phyloP scores from a whole-genome alignment of 2,888 invertebrate genomes.

The Xestobium rufovillosum region DNA sequence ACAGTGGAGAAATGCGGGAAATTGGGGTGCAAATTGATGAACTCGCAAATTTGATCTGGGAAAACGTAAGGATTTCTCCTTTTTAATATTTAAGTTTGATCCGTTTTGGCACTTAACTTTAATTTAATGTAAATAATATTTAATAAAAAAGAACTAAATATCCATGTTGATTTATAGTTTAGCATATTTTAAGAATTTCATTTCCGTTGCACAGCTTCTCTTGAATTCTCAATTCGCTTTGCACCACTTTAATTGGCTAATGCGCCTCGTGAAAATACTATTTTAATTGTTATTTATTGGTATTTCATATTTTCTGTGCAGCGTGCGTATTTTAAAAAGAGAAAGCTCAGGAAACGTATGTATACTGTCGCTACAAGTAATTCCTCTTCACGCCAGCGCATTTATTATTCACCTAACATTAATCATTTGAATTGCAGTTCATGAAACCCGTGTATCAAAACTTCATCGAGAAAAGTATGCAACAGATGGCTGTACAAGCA shows the following conservation, averaged over 20 bases:
- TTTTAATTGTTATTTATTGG: too few species aligned
- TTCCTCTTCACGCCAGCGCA: neutral
- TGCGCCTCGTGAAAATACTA: too few species aligned
- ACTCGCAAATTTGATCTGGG: constrained; percentile 82
- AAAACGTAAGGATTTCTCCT: constrained; percentile 62
- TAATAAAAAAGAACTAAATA: constrained; percentile 3
- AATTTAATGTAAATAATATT: too few species aligned
- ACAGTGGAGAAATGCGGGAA: constrained; percentile 87
- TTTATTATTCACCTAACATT: too few species aligned
- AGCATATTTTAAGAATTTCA: constrained; percentile 4
- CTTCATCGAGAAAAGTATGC: constrained; percentile 74
- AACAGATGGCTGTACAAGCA: constrained; percentile 72
- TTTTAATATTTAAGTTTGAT: constrained; percentile 15
- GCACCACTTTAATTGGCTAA: constrained; percentile 5
- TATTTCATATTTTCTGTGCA: constrained; percentile 26
- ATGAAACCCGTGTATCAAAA: constrained; percentile 78
- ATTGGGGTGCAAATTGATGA: constrained; percentile 83
- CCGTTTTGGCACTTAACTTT: constrained; percentile 18
- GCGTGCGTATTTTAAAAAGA: constrained; percentile 45
- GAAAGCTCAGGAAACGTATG: constrained; percentile 44
- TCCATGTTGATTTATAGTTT: constrained; percentile 4
- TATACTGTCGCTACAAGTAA: constrained; percentile 24
- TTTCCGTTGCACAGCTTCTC: too few species aligned
- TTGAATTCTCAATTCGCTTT: too few species aligned
- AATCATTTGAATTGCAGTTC: constrained; percentile 51